Percentiles rank a stretch among this genome's conserved stretches.
These are phyloP conservation scores for Phlogophora meticulosa DNA, from an alignment of 2,888 invertebrate species.

Conservation along the genomic window DNA sequence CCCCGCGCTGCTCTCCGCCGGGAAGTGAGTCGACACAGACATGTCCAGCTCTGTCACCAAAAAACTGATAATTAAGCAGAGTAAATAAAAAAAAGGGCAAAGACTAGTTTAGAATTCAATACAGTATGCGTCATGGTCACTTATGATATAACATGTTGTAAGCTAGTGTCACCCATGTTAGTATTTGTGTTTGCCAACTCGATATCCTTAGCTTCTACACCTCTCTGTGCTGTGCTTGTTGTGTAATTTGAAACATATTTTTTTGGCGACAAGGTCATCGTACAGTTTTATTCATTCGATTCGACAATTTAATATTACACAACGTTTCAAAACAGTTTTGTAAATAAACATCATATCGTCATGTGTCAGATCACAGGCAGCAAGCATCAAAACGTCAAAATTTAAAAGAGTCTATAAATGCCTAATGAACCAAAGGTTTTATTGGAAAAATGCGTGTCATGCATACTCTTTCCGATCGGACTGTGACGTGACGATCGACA, in stretches of 20 bases:
- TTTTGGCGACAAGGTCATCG: constrained; percentile 64
- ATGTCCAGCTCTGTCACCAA: constrained; percentile 47
- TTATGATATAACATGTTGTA: background rate
- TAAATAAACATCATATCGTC: background rate
- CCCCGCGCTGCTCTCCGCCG: constrained; percentile 54
- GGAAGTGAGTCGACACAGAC: constrained; percentile 43
- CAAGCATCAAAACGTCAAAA: too few relatives aligned
- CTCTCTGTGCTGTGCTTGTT: constrained; percentile 69
- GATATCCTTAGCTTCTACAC: constrained; percentile 74
- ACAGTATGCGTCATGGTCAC: background rate
- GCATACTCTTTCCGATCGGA: too few relatives aligned
- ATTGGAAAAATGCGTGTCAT: too few relatives aligned
- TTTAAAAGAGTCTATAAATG: too few relatives aligned
- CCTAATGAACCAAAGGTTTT: too few relatives aligned
- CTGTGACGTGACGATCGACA: too few relatives aligned
- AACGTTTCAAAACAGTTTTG: background rate
- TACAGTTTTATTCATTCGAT: constrained; percentile 4
- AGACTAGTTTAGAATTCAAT: background rate
- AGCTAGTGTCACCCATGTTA: constrained; percentile 36
- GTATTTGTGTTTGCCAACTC: constrained; percentile 64
- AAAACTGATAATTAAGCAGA: background rate
- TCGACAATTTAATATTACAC: background rate
- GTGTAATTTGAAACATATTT: constrained; percentile 63
- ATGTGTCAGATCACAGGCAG: background rate
- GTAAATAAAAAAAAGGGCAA: background rate